Conservation (phyloP, 2,888 invertebrate species). For the Dasypogon diadema region DNA sequence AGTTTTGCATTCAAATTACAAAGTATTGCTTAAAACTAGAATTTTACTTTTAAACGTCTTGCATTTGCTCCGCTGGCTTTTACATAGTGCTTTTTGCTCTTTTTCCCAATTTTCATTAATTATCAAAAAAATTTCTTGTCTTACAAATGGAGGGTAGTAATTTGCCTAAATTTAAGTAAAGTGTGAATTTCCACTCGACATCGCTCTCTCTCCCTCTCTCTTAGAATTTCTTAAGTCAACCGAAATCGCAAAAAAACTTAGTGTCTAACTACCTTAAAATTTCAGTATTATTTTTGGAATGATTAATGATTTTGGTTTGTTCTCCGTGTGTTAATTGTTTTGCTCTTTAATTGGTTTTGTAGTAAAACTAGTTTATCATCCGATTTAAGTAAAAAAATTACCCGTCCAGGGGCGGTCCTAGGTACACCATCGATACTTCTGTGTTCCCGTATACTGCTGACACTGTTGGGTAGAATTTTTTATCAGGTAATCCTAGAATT, state of each 20-base stretch:
- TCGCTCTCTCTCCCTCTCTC: not conserved
- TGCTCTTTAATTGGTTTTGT: not conserved
- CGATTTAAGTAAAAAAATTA: conserved; percentile 69
- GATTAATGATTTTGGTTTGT: conserved; percentile 28
- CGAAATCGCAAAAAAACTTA: conserved; percentile 21
- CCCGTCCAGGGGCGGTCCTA: conserved; percentile 96
- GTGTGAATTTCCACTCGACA: not conserved
- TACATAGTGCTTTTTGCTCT: no score
- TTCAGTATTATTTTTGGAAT: conserved; percentile 15
- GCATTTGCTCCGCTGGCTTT: not conserved
- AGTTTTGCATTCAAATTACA: conserved; percentile 19
- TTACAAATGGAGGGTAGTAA: conserved; percentile 39
- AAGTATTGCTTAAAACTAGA: conserved; percentile 29
- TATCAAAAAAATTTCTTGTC: conserved; percentile 33
- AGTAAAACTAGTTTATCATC: conserved; percentile 31
- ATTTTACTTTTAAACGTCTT: not conserved
- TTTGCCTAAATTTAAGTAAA: conserved; percentile 28
- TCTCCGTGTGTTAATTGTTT: not conserved
- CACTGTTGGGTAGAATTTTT: conserved; percentile 93
- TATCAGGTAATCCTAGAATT: conserved; percentile 86
- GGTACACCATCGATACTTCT: conserved; percentile 98
- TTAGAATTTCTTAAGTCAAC: not conserved
- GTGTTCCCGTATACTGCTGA: conserved; percentile 99
- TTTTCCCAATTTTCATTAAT: conserved; percentile 4
- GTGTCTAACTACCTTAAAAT: conserved; percentile 16